These are phyloP conservation scores for Sanderia malayensis DNA, from an alignment of 30 jellyfish, hydroid and myxozoan genomes.

Conservation along the genomic window DNA sequence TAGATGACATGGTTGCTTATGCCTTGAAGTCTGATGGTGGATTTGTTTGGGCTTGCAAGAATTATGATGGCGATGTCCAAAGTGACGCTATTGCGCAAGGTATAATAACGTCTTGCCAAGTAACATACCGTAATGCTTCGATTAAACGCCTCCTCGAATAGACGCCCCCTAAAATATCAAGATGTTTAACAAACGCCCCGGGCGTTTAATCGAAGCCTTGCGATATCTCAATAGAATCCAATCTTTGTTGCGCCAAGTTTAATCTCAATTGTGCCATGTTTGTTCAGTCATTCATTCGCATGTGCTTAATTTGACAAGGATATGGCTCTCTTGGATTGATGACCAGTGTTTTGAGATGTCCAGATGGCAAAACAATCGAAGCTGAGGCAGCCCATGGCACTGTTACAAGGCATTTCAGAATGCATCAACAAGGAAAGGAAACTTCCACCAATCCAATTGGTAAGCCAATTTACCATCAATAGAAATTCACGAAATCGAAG, in stretches of 20 bases:
- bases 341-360: constrained; percentile 93
- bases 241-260: no score
- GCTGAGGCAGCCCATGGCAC: constrained; percentile 99
- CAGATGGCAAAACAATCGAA: constrained; percentile 96
- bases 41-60: constrained; percentile 97
- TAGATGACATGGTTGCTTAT: constrained; percentile 97
- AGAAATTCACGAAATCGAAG: no score
- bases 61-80: constrained; percentile 96
- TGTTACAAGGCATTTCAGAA: constrained; percentile 89
- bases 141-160: no score
- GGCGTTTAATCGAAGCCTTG: no score
- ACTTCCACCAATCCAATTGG: constrained; percentile 95
- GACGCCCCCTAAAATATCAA: no score
- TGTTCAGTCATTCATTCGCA: no score
- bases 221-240: no score
- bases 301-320: no score
- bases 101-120: no score
- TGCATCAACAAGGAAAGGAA: constrained; percentile 92
- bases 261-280: no score
- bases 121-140: no score
- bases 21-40: constrained; percentile 96
- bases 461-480: constrained; percentile 11
- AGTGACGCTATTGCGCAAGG: constrained; percentile 96
- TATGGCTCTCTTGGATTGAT: constrained; percentile 97
- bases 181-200: no score